Base-by-base conservation (phyloP, 92 coral and sea anemone genomes). In the Bergia sp. region DNA sequence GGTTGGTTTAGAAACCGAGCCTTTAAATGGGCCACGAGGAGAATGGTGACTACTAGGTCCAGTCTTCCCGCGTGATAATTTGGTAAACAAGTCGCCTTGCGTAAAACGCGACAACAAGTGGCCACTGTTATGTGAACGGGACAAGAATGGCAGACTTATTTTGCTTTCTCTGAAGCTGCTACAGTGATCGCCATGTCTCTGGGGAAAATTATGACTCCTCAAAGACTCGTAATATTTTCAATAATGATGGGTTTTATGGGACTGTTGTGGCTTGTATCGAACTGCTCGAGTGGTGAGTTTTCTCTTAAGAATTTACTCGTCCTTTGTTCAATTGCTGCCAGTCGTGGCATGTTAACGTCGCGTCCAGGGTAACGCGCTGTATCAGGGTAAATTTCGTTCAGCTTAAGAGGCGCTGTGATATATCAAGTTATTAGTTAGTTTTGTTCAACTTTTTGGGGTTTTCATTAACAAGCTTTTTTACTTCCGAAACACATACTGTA, bases 211-310 rank as follows among this genome's bases (percentile, higher is more conserved):
- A 3, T 95, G 11, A 86, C 92, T 13, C 96, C 94, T 2, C 90
- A 79, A 77, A 93, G 92, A 50, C 77, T 93, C 76, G 91, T 92
- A 38, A 23, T 89, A 23, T 73, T 92, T 29, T 92, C 92, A 7
- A 37, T 95, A 15, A 0, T 87, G 3, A 84, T 92, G 83, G 88
- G 91, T 29, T 82, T 90, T 75, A 29, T 90, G 39, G 93, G 92
- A 40, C 72, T 93, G n/a, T n/a, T 93, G 16, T 93, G 94, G 98
- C 79, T 95, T 38, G 91, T 90, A 18, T 57, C 73, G 53, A 90
- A 93, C 40, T 93, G 96, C 64, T 75, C 86, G 11, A 76, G 86
- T 65, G 95, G 95, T 93, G 64, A 55, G 82, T 21, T 15, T 47
- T 45, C 50, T 4, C 50, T 10, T 45, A 0, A 45, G 5, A 10